These are phyloP conservation scores for Papilio dardanus DNA, from an alignment of 1,140 invertebrate species.

Conservation along the genomic window DNA sequence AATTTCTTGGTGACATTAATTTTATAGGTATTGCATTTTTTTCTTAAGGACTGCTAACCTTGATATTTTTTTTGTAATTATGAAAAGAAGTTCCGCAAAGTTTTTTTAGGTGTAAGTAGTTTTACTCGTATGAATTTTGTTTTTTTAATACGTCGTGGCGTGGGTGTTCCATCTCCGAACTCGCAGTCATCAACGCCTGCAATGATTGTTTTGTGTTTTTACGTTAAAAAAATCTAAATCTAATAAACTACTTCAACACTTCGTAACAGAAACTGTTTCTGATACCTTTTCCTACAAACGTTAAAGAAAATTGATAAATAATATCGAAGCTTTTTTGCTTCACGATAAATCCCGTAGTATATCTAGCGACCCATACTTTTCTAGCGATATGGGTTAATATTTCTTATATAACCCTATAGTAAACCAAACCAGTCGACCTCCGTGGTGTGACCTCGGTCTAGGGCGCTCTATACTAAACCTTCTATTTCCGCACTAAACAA, in stretches of 20 bases:
- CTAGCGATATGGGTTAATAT: not conserved
- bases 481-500: not conserved
- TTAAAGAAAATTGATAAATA: too few species aligned
- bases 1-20: constrained; percentile 35
- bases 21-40: not conserved
- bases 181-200: not conserved
- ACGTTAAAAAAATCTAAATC: too few species aligned
- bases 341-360: too few species aligned
- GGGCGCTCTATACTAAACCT: not conserved
- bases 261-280: not conserved
- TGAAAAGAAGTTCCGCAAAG: not conserved
- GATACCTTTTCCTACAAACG: too few species aligned
- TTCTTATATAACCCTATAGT: not conserved
- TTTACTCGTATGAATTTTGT: not conserved
- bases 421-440: not conserved
- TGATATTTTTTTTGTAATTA: not conserved
- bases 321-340: not conserved
- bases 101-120: not conserved
- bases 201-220: not conserved
- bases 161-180: not conserved
- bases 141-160: not conserved
- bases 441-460: not conserved
- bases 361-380: not conserved
- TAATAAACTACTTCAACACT: not conserved
- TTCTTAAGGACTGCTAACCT: not conserved